These are phyloP conservation scores for Pseudachorutes palmiensis DNA, from an alignment of 1,140 invertebrate genomes.

Conservation along the genomic window DNA sequence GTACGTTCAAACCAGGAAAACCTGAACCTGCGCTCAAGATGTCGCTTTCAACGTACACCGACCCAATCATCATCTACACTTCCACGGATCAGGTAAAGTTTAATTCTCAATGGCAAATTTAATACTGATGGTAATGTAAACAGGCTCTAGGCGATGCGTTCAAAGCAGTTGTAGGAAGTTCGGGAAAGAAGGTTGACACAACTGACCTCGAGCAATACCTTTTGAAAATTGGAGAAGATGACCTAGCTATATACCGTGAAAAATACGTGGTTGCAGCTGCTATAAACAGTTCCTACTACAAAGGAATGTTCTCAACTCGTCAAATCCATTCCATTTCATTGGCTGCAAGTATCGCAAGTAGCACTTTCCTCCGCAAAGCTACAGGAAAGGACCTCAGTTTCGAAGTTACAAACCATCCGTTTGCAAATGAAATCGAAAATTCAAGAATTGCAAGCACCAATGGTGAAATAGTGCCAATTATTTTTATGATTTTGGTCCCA, in stretches of 20 bases:
- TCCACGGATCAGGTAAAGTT: slow-evolving; percentile 4
- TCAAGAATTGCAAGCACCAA: no score
- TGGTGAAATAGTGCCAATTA: slow-evolving; percentile 22
- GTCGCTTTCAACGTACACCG: neutral
- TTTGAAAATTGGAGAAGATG: neutral
- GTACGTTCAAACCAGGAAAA: neutral
- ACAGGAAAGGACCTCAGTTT: slow-evolving; percentile 48
- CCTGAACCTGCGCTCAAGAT: slow-evolving; percentile 9
- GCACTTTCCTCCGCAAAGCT: slow-evolving; percentile 47
- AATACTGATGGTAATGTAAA: no score
- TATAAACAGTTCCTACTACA: neutral
- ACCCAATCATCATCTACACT: slow-evolving; percentile 9
- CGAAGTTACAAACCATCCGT: slow-evolving; percentile 53
- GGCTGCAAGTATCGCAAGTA: slow-evolving; percentile 51
- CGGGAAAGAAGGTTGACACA: neutral
- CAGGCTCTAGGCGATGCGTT: slow-evolving; percentile 8
- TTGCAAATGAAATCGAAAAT: slow-evolving; percentile 11
- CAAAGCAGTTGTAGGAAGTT: neutral
- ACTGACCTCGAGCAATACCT: neutral
- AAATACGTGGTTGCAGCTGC: slow-evolving; percentile 25
- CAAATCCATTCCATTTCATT: slow-evolving; percentile 60
- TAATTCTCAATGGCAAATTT: neutral
- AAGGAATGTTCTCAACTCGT: slow-evolving; percentile 45
- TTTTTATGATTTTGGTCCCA: slow-evolving; percentile 39
- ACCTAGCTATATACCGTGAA: slow-evolving; percentile 21